phyloP scores from a whole-genome alignment of 2,888 invertebrate species.

The Plebejus melissa region DNA sequence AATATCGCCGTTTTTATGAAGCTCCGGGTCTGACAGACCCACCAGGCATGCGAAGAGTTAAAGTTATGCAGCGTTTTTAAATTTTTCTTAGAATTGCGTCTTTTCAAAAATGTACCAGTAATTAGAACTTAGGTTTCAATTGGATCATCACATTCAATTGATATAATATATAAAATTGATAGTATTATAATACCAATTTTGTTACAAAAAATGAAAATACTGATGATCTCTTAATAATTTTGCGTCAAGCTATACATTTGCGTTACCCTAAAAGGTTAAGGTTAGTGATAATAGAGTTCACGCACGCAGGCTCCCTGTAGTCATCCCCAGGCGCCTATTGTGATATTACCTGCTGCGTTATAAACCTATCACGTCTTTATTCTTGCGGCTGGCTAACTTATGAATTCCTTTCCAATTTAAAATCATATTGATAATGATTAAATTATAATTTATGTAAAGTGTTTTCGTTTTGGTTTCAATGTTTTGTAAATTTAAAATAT shows the following conservation, averaged over 20 bases:
- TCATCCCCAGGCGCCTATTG: slow-evolving; percentile 66
- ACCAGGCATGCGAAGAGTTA: too few species aligned
- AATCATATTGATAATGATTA: slow-evolving; percentile 4
- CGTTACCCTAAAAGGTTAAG: slow-evolving; percentile 52
- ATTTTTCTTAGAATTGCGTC: neutral
- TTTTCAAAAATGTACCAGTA: neutral
- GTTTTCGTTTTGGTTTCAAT: neutral
- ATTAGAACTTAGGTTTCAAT: neutral
- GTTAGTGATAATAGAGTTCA: slow-evolving; percentile 63
- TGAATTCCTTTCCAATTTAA: slow-evolving; percentile 7
- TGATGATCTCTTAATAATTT: neutral
- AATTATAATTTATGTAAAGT: neutral
- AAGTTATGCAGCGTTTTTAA: too few species aligned
- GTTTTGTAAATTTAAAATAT: neutral
- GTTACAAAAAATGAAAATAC: neutral
- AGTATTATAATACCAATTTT: neutral
- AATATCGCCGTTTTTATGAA: too few species aligned
- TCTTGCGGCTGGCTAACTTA: slow-evolving; percentile 2
- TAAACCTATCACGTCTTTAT: slow-evolving; percentile 43
- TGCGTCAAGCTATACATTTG: neutral
- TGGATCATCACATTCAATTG: neutral
- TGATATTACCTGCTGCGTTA: slow-evolving; percentile 66
- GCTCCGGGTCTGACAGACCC: too few species aligned
- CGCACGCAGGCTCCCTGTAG: slow-evolving; percentile 66
- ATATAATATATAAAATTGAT: neutral